A percentile compares a stretch with the other conserved stretches of the same genome.
phyloP scores from a whole-genome alignment of 2,888 invertebrate species.

The Apomyelois bistriatella region DNA sequence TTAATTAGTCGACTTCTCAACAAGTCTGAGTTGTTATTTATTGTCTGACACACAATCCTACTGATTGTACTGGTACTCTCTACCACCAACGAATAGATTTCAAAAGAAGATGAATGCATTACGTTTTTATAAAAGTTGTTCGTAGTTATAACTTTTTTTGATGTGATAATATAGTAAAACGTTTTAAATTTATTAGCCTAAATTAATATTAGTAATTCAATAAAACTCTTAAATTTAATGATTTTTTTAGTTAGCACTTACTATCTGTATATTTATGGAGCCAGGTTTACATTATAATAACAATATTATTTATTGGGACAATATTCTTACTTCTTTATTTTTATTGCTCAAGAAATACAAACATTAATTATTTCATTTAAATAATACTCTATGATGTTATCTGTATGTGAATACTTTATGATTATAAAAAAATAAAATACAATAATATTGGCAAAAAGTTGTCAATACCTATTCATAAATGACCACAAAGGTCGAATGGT shows the following conservation, averaged over 20 bases:
- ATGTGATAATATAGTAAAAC: background rate
- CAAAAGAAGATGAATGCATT: conserved; percentile 46
- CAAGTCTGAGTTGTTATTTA: conserved; percentile 64
- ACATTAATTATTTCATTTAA: background rate
- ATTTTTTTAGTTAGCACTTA: too few species aligned
- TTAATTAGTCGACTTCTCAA: conserved; percentile 71
- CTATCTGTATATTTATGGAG: too few species aligned
- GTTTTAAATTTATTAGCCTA: background rate
- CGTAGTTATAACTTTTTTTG: background rate
- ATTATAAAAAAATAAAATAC: too few species aligned
- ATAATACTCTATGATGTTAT: background rate
- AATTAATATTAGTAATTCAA: background rate
- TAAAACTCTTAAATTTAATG: too few species aligned
- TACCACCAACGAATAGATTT: conserved; percentile 51
- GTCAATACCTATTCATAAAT: too few species aligned
- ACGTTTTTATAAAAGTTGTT: conserved; percentile 21
- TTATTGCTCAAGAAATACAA: too few species aligned
- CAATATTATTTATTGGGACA: too few species aligned
- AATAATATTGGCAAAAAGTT: too few species aligned
- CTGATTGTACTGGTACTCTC: conserved; percentile 57
- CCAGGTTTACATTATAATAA: too few species aligned
- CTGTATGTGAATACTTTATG: too few species aligned
- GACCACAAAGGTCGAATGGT: too few species aligned
- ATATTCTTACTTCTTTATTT: too few species aligned
- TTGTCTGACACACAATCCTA: conserved; percentile 58